Percentiles rank a stretch among this genome's conserved stretches.
Evolutionary conservation across 2,113 vertebrate genomes (phyloP).

Genomic region (Prochilodus magdalenae): DNA sequence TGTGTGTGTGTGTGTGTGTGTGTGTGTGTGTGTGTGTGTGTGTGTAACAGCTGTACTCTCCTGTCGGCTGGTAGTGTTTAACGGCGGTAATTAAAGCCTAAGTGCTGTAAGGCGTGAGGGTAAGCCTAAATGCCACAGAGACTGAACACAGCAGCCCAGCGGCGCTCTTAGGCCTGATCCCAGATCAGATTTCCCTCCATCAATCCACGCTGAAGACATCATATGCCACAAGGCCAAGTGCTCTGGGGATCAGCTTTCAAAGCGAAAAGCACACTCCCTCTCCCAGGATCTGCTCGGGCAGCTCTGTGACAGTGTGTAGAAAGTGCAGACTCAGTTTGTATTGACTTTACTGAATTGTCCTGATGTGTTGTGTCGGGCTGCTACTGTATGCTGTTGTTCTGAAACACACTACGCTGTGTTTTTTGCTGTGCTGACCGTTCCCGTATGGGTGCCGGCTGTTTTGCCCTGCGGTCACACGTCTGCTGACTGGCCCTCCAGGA

Average conservation of each 20-base stretch:
- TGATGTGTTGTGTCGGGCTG: neutral
- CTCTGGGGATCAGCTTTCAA: slow-evolving; percentile 31
- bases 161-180: slow-evolving; percentile 41
- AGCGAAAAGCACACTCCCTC: slow-evolving; percentile 3
- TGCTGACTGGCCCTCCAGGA: slow-evolving; percentile 70
- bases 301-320: neutral
- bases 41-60: slow-evolving; percentile 63
- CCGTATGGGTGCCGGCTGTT: slow-evolving; percentile 22
- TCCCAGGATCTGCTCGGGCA: neutral
- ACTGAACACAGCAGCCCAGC: slow-evolving; percentile 23
- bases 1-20: slow-evolving; percentile 63
- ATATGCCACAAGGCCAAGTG: slow-evolving; percentile 51
- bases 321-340: neutral
- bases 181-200: slow-evolving; percentile 51
- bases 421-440: slow-evolving; percentile 7
- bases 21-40: slow-evolving; percentile 63
- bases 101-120: slow-evolving; percentile 77
- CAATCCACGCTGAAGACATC: slow-evolving; percentile 45
- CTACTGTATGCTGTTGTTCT: neutral
- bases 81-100: slow-evolving; percentile 74
- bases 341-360: neutral
- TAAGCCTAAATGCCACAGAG: slow-evolving; percentile 46
- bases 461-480: slow-evolving; percentile 31
- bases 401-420: neutral
- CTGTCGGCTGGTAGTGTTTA: slow-evolving; percentile 68